Base-by-base conservation (phyloP, 2,113 vertebrate species). In the Nibea albiflora region DNA sequence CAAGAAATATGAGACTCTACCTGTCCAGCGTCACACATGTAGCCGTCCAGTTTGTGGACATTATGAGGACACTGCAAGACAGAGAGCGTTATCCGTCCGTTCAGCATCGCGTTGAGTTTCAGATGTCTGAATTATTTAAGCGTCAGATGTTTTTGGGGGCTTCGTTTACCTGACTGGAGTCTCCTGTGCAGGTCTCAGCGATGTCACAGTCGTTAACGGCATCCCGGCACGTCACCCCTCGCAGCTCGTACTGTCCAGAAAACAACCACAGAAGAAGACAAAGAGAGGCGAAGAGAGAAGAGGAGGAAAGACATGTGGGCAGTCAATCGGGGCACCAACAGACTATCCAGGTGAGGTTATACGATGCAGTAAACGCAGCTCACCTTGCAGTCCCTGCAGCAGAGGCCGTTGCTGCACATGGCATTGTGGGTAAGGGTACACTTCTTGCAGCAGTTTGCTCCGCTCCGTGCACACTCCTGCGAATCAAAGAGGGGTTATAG, bases 341-440 rank as follows among this genome's bases (percentile, higher is more conserved):
- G 54, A 31, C 42, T 3, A 3, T 46, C 20, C 6, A 42, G 20
- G 19, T 26, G 24, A 70, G 14, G 31, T 2, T 24, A 3, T 11
- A 42, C 5, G 17, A 49, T 46, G 46, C 11, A 5, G 50, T 12
- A 6, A 49, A 53, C n/a, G 22, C 46, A n/a, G 39, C 92, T 82
- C 86, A 98, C 98, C 97, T 95, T 97, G 93, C 98, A 99, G 85
- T 96, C 94, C 44, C 94, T 95, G 93, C 98, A 99, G 93, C 98
- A 99, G 42, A 98, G 96, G 44, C 98, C 98, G 0, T 96, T 96
- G 76, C 97, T 98, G 94, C 98, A 99, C 97, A 99, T 98, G 70
- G 98, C 98, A 57, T 98, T 97, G 53, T 99, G 97, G 62, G 97
- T 98, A 81, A 99, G 95, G 0, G 98, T 99, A 85, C 98, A 99